Evolutionary conservation across 2,888 invertebrate genomes (phyloP).

Genomic region (Onthophagus sagittarius): DNA sequence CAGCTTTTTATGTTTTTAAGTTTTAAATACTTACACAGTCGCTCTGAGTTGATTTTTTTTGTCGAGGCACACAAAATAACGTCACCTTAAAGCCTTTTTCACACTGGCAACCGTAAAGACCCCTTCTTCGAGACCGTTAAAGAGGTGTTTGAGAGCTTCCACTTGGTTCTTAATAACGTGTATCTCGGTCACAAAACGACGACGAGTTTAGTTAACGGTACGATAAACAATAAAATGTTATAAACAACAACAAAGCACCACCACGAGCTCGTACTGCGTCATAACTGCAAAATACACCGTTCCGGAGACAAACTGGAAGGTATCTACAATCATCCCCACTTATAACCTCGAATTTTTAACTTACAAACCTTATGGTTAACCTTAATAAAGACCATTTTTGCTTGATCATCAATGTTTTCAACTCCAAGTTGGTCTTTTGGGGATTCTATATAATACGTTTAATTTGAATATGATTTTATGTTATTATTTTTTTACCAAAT

Average conservation of each 20-base stretch:
- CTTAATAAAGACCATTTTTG: neutral
- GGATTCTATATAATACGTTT: neutral
- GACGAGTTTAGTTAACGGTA: constrained; percentile 1
- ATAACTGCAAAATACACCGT: constrained; percentile 14
- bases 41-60: constrained; percentile 57
- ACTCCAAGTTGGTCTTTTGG: neutral
- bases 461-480: neutral
- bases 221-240: neutral
- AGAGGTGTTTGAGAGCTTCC: neutral
- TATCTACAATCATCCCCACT: neutral
- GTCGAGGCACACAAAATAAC: constrained; percentile 59
- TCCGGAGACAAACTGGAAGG: neutral
- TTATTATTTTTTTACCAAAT: no score
- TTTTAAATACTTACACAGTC: constrained; percentile 51
- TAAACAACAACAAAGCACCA: constrained; percentile 5
- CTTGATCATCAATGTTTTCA: neutral
- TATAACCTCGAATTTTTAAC: neutral
- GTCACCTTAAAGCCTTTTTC: constrained; percentile 48
- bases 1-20: no score
- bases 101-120: constrained; percentile 19
- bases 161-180: neutral
- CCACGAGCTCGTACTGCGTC: constrained; percentile 6
- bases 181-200: neutral
- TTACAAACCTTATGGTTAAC: neutral
- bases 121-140: neutral